phyloP scores from a whole-genome alignment of 2,888 invertebrate genomes.

The Leptarthrus brevirostris region DNA sequence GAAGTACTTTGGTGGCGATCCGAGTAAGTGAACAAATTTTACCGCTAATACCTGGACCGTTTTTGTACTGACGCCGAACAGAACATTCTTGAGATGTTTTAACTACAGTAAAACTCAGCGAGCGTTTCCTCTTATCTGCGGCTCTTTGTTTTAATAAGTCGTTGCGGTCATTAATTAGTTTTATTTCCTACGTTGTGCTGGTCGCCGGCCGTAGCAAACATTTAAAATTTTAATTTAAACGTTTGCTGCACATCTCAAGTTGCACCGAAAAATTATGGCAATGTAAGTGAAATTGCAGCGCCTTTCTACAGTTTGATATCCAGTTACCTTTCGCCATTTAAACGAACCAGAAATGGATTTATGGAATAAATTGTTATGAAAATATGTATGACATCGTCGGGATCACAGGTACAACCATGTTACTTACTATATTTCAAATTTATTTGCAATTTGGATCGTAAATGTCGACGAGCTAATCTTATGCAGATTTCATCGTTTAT shows the following conservation, averaged over 20 bases:
- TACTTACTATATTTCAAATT: too few species aligned
- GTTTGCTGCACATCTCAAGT: not conserved
- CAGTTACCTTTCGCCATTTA: not conserved
- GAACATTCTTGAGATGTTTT: slow-evolving; percentile 2
- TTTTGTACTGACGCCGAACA: not conserved
- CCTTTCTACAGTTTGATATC: not conserved
- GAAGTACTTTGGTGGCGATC: not conserved
- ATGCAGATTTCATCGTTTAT: too few species aligned
- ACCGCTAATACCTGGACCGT: slow-evolving; percentile 8
- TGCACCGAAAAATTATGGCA: slow-evolving; percentile 28
- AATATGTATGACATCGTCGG: not conserved
- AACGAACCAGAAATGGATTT: not conserved
- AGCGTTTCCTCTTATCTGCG: slow-evolving; percentile 27
- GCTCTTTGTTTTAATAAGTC: slow-evolving; percentile 35
- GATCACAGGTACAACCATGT: too few species aligned
- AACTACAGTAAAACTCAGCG: slow-evolving; percentile 18
- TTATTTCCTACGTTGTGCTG: slow-evolving; percentile 48
- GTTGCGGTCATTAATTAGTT: slow-evolving; percentile 49
- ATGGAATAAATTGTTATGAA: not conserved
- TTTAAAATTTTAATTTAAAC: slow-evolving; percentile 51
- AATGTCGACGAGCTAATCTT: too few species aligned
- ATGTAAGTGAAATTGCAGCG: slow-evolving; percentile 7
- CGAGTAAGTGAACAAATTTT: slow-evolving; percentile 4
- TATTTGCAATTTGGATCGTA: too few species aligned
- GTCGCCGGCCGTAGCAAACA: slow-evolving; percentile 17